Evolutionary conservation across 2,113 vertebrate genomes (phyloP), one percentile per base, ranked within the genome.

Genomic region (Hypanus sabinus): DNA sequence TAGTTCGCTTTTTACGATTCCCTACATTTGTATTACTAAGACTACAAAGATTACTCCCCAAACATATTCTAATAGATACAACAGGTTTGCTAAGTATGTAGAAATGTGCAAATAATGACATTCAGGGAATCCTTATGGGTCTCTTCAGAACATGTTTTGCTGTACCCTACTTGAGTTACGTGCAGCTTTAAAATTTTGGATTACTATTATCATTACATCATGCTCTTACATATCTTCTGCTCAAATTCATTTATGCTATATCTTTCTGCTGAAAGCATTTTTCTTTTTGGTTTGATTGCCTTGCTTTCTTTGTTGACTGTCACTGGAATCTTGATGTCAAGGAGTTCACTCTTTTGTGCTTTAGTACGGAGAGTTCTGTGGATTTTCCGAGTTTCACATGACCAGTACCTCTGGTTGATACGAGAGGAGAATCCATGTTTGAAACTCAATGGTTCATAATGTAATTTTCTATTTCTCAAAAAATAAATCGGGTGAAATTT

Each of bases 1-100:
- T 36, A 73, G 55, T 91, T 91, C 68, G 91, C 73, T 93, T 93
- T 73, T 93, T 75, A 73, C 90, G 30, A 22, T 73, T 46, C 91
- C 73, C 46, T 93, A 22, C 22, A 46, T 92, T 92, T 92, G 68
- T 71, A 68, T 22, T 68, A 73, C 73, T 46, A 93, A 10, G 22
- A 24, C 36, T 73, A 73, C 90, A 93, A 71, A 71, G 90, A 27
- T 93, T n/a, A 65, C 90, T 73, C 36, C 33, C n/a, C 10, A 71
- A 73, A 73, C 90, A 71, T 71, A 62, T 65, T 88, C 65, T 55
- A 16, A 73, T 93, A 46, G 90, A 92, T 22, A 9, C 62, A 68
- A 38, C 60, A 90, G 60, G 27, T 70, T 93, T 46, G 68, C 14
- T 33, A 88, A 46, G 12, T 38, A 46, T 73, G 68, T 46, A 71